A percentile compares a stretch with the other conserved stretches of the same genome.
Evolutionary conservation across 2,888 invertebrate genomes (phyloP).

Genomic region (Caenorhabditis uteleia): DNA sequence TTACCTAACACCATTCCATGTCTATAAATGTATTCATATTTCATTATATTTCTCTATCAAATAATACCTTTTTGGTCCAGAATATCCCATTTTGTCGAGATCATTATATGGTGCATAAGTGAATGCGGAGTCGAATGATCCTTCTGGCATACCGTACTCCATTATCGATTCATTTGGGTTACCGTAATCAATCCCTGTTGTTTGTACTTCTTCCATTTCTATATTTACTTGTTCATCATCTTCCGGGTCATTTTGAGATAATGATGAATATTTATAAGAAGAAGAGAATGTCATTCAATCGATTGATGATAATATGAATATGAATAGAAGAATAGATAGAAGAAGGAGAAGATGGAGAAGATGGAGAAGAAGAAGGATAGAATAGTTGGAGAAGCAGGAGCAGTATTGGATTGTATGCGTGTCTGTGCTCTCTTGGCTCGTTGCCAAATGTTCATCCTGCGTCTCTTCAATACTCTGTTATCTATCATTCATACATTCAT

Average conservation of each 20-base stretch:
- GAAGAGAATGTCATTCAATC: conserved; percentile 27
- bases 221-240: conserved; percentile 11
- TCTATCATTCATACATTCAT: no score
- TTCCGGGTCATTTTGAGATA: conserved; percentile 38
- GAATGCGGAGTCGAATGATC: conserved; percentile 50
- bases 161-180: conserved; percentile 26
- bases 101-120: conserved; percentile 60
- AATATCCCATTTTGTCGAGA: conserved; percentile 57
- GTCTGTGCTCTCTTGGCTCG: no score
- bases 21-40: conserved; percentile 20
- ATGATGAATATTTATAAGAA: conserved; percentile 37
- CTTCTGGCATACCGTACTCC: conserved; percentile 47
- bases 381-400: no score
- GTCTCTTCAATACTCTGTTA: no score
- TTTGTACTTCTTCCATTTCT: conserved; percentile 12
- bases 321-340: no score
- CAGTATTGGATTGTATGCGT: no score
- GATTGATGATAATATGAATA: no score
- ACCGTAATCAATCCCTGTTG: conserved; percentile 19
- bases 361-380: no score
- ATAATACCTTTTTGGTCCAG: conserved; percentile 42
- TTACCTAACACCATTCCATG: conserved; percentile 36
- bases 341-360: no score
- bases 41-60: no score
- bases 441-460: no score